Conservation (phyloP, 2,888 invertebrate genomes). For the Galerucella calmariensis region DNA sequence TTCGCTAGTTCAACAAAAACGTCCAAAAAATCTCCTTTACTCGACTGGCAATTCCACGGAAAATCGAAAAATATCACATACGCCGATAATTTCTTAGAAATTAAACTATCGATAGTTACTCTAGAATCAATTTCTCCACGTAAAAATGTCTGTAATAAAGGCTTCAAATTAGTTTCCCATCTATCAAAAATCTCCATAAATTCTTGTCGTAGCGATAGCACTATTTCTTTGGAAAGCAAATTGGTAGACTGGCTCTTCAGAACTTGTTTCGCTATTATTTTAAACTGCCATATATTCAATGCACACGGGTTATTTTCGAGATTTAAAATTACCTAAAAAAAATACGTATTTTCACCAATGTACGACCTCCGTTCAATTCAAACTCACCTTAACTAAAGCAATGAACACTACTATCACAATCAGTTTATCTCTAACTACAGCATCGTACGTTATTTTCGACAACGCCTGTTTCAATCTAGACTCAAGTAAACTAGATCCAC, state of each 20-base stretch:
- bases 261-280: slow-evolving; percentile 71
- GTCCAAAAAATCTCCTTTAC: slow-evolving; percentile 55
- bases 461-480: slow-evolving; percentile 70
- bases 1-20: slow-evolving; percentile 50
- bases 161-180: slow-evolving; percentile 65
- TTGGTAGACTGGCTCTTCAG: slow-evolving; percentile 58
- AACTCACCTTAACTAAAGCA: slow-evolving; percentile 73
- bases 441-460: slow-evolving; percentile 80
- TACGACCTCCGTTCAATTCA: background rate
- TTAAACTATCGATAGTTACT: slow-evolving; percentile 57
- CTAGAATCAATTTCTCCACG: slow-evolving; percentile 61
- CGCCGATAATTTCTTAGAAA: slow-evolving; percentile 65
- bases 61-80: slow-evolving; percentile 72
- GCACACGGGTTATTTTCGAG: slow-evolving; percentile 66
- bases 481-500: slow-evolving; percentile 60
- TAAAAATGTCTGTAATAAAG: slow-evolving; percentile 66
- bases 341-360: background rate
- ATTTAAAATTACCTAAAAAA: slow-evolving; percentile 56
- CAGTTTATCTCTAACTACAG: slow-evolving; percentile 82
- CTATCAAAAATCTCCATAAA: slow-evolving; percentile 67
- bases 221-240: slow-evolving; percentile 72
- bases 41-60: slow-evolving; percentile 61
- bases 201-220: slow-evolving; percentile 72
- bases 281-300: slow-evolving; percentile 80
- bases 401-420: slow-evolving; percentile 80